These are phyloP conservation scores for Anhinga rufa DNA, from an alignment of 2,113 vertebrate genomes.

Conservation along the genomic window DNA sequence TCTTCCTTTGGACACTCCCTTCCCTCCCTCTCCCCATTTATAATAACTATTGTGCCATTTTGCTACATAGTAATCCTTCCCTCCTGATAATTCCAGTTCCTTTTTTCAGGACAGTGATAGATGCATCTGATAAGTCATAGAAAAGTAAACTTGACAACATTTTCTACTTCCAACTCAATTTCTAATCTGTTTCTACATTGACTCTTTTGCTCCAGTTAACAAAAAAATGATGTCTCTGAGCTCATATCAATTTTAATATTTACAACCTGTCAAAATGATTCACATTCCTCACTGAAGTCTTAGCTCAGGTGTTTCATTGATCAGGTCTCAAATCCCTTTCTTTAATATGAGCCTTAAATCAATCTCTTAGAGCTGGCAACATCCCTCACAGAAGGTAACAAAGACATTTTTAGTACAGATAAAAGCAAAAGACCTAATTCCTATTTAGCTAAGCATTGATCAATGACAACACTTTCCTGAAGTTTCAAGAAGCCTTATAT, in stretches of 20 bases:
- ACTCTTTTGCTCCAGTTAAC: slow-evolving; percentile 33
- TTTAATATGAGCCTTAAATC: slow-evolving; percentile 8
- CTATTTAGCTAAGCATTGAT: not conserved
- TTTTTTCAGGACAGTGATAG: not conserved
- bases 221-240: slow-evolving; percentile 7
- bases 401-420: slow-evolving; percentile 14
- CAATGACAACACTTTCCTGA: not conserved
- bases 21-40: not conserved
- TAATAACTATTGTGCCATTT: not conserved
- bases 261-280: slow-evolving; percentile 37
- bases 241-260: slow-evolving; percentile 52
- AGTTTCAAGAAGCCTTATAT: not conserved
- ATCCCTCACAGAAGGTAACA: not conserved
- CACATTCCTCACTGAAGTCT: not conserved
- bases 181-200: slow-evolving; percentile 28
- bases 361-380: not conserved
- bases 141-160: slow-evolving; percentile 31
- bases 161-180: slow-evolving; percentile 5
- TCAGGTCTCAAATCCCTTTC: not conserved
- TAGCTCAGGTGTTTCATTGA: slow-evolving; percentile 35
- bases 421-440: slow-evolving; percentile 10
- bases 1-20: not conserved
- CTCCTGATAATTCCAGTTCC: not conserved
- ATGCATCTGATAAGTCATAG: not conserved
- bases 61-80: not conserved